Base-by-base conservation (phyloP, 2,113 vertebrate species). In the Sorex fumeus region DNA sequence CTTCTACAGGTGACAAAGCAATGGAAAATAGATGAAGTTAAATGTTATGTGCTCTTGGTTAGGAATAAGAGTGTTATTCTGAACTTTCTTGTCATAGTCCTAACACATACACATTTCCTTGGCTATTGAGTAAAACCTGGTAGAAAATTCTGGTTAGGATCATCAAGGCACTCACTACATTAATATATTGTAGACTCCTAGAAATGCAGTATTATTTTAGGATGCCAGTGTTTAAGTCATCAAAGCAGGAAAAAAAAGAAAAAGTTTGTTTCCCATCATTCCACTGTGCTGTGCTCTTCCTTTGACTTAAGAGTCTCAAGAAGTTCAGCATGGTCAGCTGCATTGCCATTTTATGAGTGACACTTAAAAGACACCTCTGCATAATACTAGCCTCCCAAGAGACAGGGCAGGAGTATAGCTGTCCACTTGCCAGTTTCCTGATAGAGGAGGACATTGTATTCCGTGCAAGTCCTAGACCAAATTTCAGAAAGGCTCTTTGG, bases 371-470 rank as follows among this genome's bases (percentile, higher is more conserved):
- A 90, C 72, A 95, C 80, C 80, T 93, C 86, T 90, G 53, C 92
- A 78, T 90, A 96, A 93, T 78, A 25, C 36, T 60, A 15, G 74
- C 83, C 72, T 94, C 86, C 88, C 84, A 77, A 53, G 86, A 89
- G 92, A 94, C 47, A 36, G 62, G 79, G 90, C 79, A 90, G 86
- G 88, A 94, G 67, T 87, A 88, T 15, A n/a, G 60, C 80, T 96
- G 93, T 95, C 77, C 36, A n/a, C 70, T 69, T 93, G 93, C 93
- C 93, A 96, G 84, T 78, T 93, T 95, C 80, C 84, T 95, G 92
- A 93, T 94, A 93, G 96, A 96, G 86, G 71, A 96, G 77, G 92
- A 94, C 94, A 94, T 89, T 95, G 79, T 96, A 96, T 95, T 95
- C 84, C 86, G 50, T 91, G 87, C 91, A 91, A 87, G 88, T 93